Evolutionary conservation across 1,140 invertebrate genomes (phyloP).

Genomic region (Mamestra configurata): DNA sequence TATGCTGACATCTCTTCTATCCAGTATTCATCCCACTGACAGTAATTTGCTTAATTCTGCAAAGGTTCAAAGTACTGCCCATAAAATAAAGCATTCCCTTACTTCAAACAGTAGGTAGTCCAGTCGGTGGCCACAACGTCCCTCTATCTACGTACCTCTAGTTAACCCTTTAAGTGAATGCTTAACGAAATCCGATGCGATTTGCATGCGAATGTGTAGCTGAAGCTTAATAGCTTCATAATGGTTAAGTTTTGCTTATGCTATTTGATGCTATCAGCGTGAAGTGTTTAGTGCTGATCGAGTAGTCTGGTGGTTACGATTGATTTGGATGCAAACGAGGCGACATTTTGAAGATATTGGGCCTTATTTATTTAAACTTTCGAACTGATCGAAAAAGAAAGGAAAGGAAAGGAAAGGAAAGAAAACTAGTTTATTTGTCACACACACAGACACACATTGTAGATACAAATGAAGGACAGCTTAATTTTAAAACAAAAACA

Average conservation of each 20-base stretch:
- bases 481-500: no score
- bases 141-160: background rate
- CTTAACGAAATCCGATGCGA: constrained; percentile 21
- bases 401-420: no score
- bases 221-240: constrained; percentile 18
- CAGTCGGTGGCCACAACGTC: background rate
- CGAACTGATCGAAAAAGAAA: no score
- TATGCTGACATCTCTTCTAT: no score
- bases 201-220: constrained; percentile 31
- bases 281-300: background rate
- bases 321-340: background rate
- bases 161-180: constrained; percentile 35
- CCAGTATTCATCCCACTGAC: no score
- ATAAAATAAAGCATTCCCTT: background rate
- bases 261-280: background rate
- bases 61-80: no score
- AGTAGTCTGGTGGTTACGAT: background rate
- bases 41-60: no score
- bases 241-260: background rate
- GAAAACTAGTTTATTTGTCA: no score
- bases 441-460: no score
- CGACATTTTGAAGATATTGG: background rate
- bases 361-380: no score
- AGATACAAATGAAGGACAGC: no score
- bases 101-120: background rate